Percentiles rank a stretch among this genome's conserved stretches.
Conservation (phyloP, 2,797 vertebrate species). For the Gila robusta region DNA sequence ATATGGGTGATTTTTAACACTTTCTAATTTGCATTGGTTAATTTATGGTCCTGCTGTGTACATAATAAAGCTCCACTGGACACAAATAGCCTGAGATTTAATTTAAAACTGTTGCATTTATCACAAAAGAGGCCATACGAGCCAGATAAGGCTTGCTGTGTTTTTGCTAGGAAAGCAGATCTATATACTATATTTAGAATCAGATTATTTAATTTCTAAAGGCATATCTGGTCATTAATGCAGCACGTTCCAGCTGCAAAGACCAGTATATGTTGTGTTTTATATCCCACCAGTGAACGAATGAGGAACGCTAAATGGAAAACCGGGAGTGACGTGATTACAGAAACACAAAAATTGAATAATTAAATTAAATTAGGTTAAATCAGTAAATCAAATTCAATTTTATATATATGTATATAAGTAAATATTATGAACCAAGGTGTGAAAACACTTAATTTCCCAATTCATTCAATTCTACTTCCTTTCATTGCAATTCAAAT, state of each 20-base stretch:
- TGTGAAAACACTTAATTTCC: background rate
- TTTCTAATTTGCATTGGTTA: background rate
- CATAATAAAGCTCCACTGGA: slow-evolving; percentile 13
- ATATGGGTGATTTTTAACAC: background rate
- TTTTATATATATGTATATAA: too few species aligned
- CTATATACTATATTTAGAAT: background rate
- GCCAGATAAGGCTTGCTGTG: background rate
- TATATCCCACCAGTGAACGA: too few species aligned
- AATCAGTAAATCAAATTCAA: background rate
- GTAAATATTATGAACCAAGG: background rate
- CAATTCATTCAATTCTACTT: background rate
- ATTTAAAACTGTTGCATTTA: background rate
- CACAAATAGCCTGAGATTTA: slow-evolving; percentile 1
- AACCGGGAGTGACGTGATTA: background rate
- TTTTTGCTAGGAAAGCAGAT: background rate
- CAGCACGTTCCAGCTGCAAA: background rate
- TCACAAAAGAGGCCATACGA: slow-evolving; percentile 19
- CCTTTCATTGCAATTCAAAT: background rate
- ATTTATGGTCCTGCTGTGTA: slow-evolving; percentile 1
- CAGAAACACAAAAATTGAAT: background rate
- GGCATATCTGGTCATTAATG: background rate
- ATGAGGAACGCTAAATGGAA: background rate
- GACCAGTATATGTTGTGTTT: background rate
- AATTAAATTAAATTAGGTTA: background rate
- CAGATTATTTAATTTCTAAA: background rate